Percentiles rank a stretch among this genome's conserved stretches.
Evolutionary conservation across 1,140 invertebrate species (phyloP).

Genomic region (Sinonovacula constricta): DNA sequence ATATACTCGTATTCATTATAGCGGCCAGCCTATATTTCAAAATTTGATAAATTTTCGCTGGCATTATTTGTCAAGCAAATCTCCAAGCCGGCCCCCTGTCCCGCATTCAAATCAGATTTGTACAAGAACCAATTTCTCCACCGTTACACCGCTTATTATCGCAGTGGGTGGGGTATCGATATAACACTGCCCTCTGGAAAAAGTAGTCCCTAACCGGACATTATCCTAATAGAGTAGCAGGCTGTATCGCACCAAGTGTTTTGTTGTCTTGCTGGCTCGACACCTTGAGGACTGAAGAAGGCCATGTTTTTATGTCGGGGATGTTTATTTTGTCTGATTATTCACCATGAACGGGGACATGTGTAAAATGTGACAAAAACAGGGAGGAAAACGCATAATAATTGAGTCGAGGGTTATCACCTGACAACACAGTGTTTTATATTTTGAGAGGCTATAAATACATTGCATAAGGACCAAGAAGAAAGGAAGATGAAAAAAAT

Average conservation of each 20-base stretch:
- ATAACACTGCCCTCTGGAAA: slow-evolving; percentile 43
- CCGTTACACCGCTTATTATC: slow-evolving; percentile 44
- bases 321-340: no score
- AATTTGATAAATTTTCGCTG: slow-evolving; percentile 47
- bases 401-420: no score
- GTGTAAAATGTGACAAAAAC: no score
- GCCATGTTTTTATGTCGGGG: slow-evolving; percentile 31
- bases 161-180: slow-evolving; percentile 50
- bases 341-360: no score
- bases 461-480: no score
- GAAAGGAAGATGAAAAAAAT: no score
- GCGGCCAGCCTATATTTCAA: slow-evolving; percentile 9
- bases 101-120: slow-evolving; percentile 36
- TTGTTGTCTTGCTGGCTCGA: slow-evolving; percentile 13
- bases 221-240: slow-evolving; percentile 34
- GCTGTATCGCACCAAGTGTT: slow-evolving; percentile 33
- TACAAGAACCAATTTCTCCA: slow-evolving; percentile 48
- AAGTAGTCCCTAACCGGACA: slow-evolving; percentile 10
- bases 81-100: slow-evolving; percentile 25
- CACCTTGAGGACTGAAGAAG: slow-evolving; percentile 41
- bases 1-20: slow-evolving; percentile 31
- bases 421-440: no score
- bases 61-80: no score
- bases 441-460: no score
- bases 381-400: no score